Evolutionary conservation across 2,113 vertebrate species (phyloP).

Genomic region (Sminthopsis crassicaudata): DNA sequence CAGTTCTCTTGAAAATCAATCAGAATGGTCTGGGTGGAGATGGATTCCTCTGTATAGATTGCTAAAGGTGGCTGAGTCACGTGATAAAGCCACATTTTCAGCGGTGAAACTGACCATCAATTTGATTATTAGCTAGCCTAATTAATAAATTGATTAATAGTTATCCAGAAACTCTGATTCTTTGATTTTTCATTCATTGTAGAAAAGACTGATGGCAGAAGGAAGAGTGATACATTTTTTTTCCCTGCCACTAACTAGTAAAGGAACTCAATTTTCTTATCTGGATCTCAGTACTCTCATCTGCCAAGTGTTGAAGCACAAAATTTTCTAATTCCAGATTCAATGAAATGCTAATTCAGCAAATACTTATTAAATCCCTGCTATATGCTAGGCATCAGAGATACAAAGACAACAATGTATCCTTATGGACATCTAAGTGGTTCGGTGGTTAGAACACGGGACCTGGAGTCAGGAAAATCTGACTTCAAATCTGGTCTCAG

Average conservation of each 20-base stretch:
- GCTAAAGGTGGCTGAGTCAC: no score
- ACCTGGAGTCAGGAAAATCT: not conserved
- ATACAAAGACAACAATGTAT: not conserved
- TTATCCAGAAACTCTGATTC: no score
- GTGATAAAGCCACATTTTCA: no score
- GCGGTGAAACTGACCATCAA: no score
- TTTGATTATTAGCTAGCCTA: no score
- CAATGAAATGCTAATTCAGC: not conserved
- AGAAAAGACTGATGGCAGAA: not conserved
- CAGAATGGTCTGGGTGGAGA: no score
- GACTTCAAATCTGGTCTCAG: not conserved
- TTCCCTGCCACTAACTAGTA: not conserved
- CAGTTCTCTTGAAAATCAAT: no score
- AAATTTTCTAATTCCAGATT: not conserved
- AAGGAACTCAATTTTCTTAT: not conserved
- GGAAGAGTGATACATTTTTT: not conserved
- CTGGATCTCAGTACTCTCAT: not conserved
- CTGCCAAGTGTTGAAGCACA: not conserved
- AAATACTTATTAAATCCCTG: not conserved
- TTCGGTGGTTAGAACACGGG: not conserved
- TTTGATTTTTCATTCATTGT: no score
- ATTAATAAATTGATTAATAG: no score
- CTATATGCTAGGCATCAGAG: not conserved
- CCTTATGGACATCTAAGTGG: not conserved
- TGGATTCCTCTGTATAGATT: no score